A percentile compares a stretch with the other conserved stretches of the same genome.
phyloP scores from a whole-genome alignment of 2,113 vertebrate species.

The Cyprinodon tularosa region DNA sequence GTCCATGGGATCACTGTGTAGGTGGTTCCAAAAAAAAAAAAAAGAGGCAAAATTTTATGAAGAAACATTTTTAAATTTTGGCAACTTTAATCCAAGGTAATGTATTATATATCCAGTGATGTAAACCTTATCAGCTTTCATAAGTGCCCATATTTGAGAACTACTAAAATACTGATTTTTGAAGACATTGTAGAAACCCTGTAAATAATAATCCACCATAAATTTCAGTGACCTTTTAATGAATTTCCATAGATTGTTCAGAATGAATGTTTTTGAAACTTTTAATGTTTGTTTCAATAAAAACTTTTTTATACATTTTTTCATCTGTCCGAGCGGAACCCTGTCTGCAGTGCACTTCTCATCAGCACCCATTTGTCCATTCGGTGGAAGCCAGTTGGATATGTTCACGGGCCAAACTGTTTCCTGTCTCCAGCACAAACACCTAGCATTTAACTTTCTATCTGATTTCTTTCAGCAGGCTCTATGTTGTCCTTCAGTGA shows the following conservation, averaged over 20 bases:
- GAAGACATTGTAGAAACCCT: not conserved
- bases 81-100: too few relatives aligned
- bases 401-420: slow-evolving; percentile 45
- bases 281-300: slow-evolving; percentile 41
- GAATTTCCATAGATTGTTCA: slow-evolving; percentile 18
- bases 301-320: slow-evolving; percentile 38
- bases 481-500: slow-evolving; percentile 27
- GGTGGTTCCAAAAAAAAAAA: too few relatives aligned
- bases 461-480: slow-evolving; percentile 40
- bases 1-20: too few relatives aligned
- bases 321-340: slow-evolving; percentile 36
- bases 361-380: slow-evolving; percentile 36
- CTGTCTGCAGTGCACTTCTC: slow-evolving; percentile 41
- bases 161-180: not conserved
- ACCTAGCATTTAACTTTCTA: slow-evolving; percentile 44
- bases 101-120: too few relatives aligned
- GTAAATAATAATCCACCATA: not conserved
- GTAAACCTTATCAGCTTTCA: not conserved
- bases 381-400: slow-evolving; percentile 43
- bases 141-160: not conserved
- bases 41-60: too few relatives aligned
- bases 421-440: slow-evolving; percentile 44
- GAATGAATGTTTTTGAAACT: slow-evolving; percentile 32
- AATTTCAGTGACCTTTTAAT: slow-evolving; percentile 16
- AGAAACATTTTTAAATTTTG: too few relatives aligned